Conservation (phyloP, 2,888 invertebrate genomes). For the Pammene aurita region DNA sequence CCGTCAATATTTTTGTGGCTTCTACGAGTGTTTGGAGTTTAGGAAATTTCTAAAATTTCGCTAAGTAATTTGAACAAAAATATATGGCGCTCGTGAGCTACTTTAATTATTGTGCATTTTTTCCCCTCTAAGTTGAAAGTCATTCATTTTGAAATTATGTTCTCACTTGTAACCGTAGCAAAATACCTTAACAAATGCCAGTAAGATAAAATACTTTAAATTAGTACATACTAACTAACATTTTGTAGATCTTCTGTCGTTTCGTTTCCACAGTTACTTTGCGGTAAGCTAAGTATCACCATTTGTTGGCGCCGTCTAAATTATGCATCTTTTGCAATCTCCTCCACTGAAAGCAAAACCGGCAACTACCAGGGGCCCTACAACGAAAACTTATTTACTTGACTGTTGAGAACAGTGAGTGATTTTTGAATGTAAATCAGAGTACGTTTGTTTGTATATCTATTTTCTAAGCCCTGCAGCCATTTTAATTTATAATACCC, state of each 20-base stretch:
- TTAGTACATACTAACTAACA: background rate
- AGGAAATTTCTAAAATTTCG: background rate
- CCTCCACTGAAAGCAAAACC: background rate
- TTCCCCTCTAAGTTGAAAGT: too few species aligned
- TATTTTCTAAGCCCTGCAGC: too few species aligned
- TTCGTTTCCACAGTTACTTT: background rate
- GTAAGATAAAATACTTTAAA: too few species aligned
- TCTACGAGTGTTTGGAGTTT: background rate
- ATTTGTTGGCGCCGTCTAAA: conserved; percentile 5
- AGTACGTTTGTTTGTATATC: too few species aligned
- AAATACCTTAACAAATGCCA: too few species aligned
- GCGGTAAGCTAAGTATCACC: conserved; percentile 10
- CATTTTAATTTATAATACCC: too few species aligned
- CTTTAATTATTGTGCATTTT: too few species aligned
- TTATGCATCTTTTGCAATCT: conserved; percentile 18
- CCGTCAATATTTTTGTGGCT: background rate
- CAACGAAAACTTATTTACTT: background rate
- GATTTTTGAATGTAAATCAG: background rate
- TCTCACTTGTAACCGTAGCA: too few species aligned
- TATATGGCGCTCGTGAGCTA: too few species aligned
- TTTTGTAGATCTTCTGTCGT: background rate
- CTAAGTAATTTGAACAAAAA: background rate
- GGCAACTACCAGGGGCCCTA: background rate
- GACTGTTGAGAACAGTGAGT: background rate
- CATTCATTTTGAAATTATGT: too few species aligned